Evolutionary conservation across 2,113 vertebrate species (phyloP).

Genomic region (Protomyctophum bolini): DNA sequence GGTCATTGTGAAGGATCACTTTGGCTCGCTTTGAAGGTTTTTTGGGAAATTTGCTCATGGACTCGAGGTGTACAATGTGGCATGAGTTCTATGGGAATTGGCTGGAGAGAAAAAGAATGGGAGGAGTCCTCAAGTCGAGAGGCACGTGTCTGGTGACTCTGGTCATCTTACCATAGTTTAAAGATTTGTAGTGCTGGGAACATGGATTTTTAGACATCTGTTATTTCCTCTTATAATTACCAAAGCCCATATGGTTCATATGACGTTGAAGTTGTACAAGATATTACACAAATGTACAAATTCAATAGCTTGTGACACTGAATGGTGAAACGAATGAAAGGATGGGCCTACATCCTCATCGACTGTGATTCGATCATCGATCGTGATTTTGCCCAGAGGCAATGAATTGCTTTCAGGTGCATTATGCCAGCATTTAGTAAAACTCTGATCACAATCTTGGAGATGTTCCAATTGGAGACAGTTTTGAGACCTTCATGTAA

Average conservation of each 20-base stretch:
- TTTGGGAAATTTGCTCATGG: conserved; percentile 16
- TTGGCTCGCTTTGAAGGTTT: conserved; percentile 27
- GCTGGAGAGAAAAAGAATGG: conserved; percentile 41
- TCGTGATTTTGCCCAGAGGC: conserved; percentile 12
- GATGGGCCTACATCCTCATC: conserved; percentile 3
- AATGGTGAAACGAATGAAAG: conserved; percentile 22
- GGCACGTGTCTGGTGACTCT: conserved; percentile 23
- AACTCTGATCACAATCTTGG: conserved; percentile 15
- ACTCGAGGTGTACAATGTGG: conserved; percentile 36
- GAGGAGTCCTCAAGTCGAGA: conserved; percentile 19
- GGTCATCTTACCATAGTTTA: conserved; percentile 32
- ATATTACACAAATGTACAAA: conserved; percentile 34
- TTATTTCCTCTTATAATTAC: conserved; percentile 12
- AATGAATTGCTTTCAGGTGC: conserved; percentile 20
- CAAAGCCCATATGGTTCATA: conserved; percentile 39
- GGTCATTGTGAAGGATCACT: conserved; percentile 51
- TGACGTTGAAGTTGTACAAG: conserved; percentile 40
- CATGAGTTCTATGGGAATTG: conserved; percentile 40
- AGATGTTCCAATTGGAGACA: conserved; percentile 5
- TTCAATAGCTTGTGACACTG: conserved; percentile 31
- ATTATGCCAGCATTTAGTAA: conserved; percentile 27
- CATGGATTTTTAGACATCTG: conserved; percentile 39
- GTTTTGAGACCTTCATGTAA: conserved; percentile 12
- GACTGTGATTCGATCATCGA: neutral
- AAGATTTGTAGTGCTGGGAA: conserved; percentile 53